Conservation (phyloP, 2,888 invertebrate genomes). For the Urechis unicinctus region DNA sequence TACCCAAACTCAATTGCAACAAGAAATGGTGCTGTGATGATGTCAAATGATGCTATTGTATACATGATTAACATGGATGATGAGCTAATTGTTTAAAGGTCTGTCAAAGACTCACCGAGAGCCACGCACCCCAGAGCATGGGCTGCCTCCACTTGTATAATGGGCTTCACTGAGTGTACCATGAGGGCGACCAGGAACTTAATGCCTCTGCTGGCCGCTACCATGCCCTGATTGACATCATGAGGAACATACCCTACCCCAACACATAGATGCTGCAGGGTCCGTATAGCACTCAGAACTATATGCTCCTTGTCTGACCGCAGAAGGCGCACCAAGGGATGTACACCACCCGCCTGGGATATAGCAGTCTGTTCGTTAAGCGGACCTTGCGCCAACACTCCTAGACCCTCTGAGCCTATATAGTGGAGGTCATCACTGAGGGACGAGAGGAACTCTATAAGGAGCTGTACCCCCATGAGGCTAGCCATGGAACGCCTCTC, state of each 20-base stretch:
- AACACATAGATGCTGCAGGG: constrained; percentile 41
- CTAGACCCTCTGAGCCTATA: constrained; percentile 46
- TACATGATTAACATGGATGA: background rate
- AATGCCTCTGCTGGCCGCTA: constrained; percentile 39
- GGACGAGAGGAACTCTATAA: constrained; percentile 44
- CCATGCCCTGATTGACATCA: constrained; percentile 34
- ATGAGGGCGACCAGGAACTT: constrained; percentile 43
- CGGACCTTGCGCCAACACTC: constrained; percentile 44
- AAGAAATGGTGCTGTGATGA: background rate
- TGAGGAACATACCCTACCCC: constrained; percentile 45
- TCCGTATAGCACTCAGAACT: constrained; percentile 42
- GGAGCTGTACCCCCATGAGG: constrained; percentile 38
- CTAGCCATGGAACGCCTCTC: constrained; percentile 40
- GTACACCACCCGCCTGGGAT: constrained; percentile 38
- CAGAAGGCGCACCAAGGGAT: constrained; percentile 37
- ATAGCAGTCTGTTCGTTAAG: constrained; percentile 38
- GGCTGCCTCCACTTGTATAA: constrained; percentile 47
- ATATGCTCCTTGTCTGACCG: constrained; percentile 41
- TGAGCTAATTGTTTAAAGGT: background rate
- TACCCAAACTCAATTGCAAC: too few relatives aligned
- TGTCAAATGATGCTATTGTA: background rate
- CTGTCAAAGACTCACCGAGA: constrained; percentile 31
- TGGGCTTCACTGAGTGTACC: constrained; percentile 40
- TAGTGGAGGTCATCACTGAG: constrained; percentile 41
- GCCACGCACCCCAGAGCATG: constrained; percentile 41